A percentile compares a stretch with the other conserved stretches of the same genome.
Evolutionary conservation across 2,797 vertebrate genomes (phyloP).

Genomic region (Podargus strigoides): DNA sequence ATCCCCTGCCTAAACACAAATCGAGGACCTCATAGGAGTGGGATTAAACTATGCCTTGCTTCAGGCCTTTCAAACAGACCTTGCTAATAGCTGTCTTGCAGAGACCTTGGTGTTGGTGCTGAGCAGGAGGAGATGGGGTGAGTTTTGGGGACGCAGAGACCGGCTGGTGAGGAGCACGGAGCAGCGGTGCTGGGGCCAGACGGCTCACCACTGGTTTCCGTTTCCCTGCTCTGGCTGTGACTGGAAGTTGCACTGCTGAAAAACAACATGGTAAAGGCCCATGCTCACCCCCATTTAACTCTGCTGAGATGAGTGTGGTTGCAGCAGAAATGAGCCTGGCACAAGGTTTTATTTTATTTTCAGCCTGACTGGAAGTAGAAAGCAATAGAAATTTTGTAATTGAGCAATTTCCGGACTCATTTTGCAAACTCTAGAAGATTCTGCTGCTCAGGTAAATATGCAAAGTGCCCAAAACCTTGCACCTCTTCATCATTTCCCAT

Average conservation of each 20-base stretch:
- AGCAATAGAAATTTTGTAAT: neutral
- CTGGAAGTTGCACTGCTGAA: neutral
- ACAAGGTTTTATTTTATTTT: conserved; percentile 19
- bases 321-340: neutral
- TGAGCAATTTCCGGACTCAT: neutral
- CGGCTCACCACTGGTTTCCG: neutral
- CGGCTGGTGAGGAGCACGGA: neutral
- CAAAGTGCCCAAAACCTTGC: neutral
- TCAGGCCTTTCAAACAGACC: fast-evolving
- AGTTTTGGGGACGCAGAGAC: neutral
- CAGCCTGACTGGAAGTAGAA: conserved; percentile 39
- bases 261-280: neutral
- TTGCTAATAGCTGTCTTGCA: neutral
- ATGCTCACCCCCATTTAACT: neutral
- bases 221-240: conserved; percentile 11
- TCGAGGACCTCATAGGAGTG: fast-evolving
- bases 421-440: conserved; percentile 2
- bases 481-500: neutral
- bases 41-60: neutral
- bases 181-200: neutral
- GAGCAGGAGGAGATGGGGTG: neutral
- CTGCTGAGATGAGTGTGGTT: fast-evolving
- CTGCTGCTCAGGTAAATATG: neutral
- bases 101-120: neutral
- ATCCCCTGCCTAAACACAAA: neutral